Base-by-base conservation (phyloP, 53 echinoderm and acorn worm genomes). In the Stichopus horrens region DNA sequence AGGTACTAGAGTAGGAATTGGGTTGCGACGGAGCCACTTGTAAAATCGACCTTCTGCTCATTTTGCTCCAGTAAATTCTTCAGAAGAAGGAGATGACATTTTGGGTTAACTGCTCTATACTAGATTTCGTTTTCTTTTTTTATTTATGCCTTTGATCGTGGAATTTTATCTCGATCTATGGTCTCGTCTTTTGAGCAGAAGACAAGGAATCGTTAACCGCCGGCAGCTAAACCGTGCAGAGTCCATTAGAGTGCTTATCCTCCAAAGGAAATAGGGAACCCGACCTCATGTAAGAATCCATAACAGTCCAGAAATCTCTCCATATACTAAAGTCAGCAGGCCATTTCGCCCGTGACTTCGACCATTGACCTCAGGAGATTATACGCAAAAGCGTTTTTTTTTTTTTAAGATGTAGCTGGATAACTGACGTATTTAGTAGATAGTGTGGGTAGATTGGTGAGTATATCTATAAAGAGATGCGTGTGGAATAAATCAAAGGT, bases 21-120 rank as follows among this genome's bases (percentile, higher is more conserved):
- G 81, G 81, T 81, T 81, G 81, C 56, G 58, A 81, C 81, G 81
- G 58, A 81, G 56, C 20, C 81, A 20, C 81, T 81, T 22, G 57
- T 81, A 14, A 81, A 81, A 81, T 81, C 81, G 81, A 81, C 81
- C 21, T 57, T 56, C 58, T 81, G 56, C 81, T 81, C 81, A 81
- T 56, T 81, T 81, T 81, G 81, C 81, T 81, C 81, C 81, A 81
- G 81, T 81, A 81, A 81, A 18, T 56, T 57, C 56, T 22, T 57
- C n/a, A 37, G 37, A 37, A 37, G 21, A 19, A 81, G 21, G 81
- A n/a, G 57, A 81, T 21, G 58, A 81, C 81, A 81, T 81, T 81
- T 81, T 81, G 81, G 57, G 81, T 81, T 56, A 81, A 81, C 55
- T 56, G 81, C 81, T 81, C 56, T 81, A 81, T 81, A 56, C 22